Percentiles rank a stretch among this genome's conserved stretches.
Evolutionary conservation across 2,113 vertebrate genomes (phyloP).

Genomic region (Collichthys lucidus): DNA sequence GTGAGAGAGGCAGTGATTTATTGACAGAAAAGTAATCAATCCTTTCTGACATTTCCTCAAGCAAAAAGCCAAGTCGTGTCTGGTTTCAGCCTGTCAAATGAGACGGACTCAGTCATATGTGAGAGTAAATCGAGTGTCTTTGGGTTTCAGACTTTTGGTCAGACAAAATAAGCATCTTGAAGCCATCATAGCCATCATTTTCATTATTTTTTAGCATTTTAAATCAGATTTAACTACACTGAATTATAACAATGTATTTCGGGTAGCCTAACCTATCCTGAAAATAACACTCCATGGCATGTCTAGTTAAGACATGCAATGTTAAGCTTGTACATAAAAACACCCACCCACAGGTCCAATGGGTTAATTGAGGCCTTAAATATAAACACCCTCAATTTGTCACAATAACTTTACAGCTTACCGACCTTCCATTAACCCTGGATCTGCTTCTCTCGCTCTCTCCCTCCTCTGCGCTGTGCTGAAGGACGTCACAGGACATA

Average conservation of each 20-base stretch:
- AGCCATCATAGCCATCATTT: not conserved
- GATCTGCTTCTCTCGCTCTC: not conserved
- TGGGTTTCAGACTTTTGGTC: not conserved
- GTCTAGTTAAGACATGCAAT: not conserved
- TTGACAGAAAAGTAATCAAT: no score
- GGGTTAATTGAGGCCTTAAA: slow-evolving; percentile 15
- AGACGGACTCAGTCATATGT: not conserved
- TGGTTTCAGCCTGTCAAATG: not conserved
- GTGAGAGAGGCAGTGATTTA: no score
- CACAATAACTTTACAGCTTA: not conserved
- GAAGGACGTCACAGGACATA: slow-evolving; percentile 5
- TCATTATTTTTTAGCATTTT: not conserved
- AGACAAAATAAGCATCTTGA: no score
- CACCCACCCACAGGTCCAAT: not conserved
- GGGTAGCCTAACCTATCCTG: not conserved
- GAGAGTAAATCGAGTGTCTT: not conserved
- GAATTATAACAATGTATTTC: not conserved
- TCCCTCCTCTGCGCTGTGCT: not conserved
- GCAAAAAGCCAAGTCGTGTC: not conserved
- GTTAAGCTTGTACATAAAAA: not conserved
- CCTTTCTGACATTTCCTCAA: not conserved
- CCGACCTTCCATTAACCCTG: slow-evolving; percentile 30
- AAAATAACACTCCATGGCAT: not conserved
- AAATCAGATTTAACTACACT: not conserved
- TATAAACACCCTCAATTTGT: not conserved